Base-by-base conservation (phyloP, 2,113 vertebrate species). In the Mungos mungo region DNA sequence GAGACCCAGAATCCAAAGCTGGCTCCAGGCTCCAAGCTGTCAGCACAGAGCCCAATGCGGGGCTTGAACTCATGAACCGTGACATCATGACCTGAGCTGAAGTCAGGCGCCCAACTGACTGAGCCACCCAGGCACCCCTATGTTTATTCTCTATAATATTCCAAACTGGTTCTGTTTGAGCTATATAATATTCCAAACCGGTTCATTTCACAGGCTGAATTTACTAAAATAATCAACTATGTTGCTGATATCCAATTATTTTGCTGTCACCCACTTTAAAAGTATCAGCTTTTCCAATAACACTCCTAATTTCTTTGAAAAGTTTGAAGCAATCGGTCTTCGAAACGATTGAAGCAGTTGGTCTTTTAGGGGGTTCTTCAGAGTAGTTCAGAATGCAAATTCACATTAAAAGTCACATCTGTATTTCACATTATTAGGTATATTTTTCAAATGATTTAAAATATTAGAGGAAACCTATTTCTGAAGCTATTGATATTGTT, bases 201-300 rank as follows among this genome's bases (percentile, higher is more conserved):
- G 9, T 29, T 97, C 81, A 93, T 88, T 96, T 92, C 72, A 76
- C 9, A 52, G 65, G 52, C 15, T 87, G 31, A 76, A 88, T 95
- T 89, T 68, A 86, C 52, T 91, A 21, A 95, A 85, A 92, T 85
- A 47, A 74, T 77, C 35, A 84, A 52, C 89, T 77, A 74, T 52
- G 50, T 66, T 35, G 27, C 33, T 72, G 7, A 94, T 66, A 90
- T 84, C 38, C 29, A 92, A 47, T 88, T 92, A 93, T 95, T 96
- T 96, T 96, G 38, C 66, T 76, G 9, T 93, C 41, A 72, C 54
- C 15, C 29, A 76, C 6, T 88, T 33, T 65, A 83, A 92, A 90
- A 80, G 35, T 89, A 41, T 72, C 45, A 90, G 29, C 57, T 95
- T 97, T 97, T 98, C 93, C 82, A 98, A 76, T 85, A 87, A 90